A percentile compares a stretch with the other conserved stretches of the same genome.
These are phyloP conservation scores for Thermophis baileyi DNA, from an alignment of 2,113 vertebrate species.

Conservation along the genomic window DNA sequence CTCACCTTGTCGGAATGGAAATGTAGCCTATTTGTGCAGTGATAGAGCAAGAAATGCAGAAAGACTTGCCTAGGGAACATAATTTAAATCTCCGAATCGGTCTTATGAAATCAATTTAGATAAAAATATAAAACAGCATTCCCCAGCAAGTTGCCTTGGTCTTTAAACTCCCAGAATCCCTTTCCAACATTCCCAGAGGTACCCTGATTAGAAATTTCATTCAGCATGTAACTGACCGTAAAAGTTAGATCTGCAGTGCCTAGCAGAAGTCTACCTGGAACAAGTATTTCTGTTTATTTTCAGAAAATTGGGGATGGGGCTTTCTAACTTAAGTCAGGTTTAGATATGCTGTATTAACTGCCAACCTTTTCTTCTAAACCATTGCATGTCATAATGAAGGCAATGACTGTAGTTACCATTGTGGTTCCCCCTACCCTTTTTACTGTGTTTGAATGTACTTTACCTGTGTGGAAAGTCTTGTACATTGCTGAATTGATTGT, in stretches of 20 bases:
- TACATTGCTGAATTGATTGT: conserved; percentile 58
- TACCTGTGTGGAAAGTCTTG: conserved; percentile 32
- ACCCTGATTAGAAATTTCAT: background rate
- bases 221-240: background rate
- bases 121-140: background rate
- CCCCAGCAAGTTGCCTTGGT: background rate
- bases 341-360: background rate
- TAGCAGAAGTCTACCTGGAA: background rate
- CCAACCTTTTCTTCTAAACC: conserved; percentile 26
- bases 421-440: conserved; percentile 18
- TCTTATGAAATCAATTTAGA: background rate
- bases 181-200: background rate
- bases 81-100: background rate
- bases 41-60: background rate
- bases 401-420: conserved; percentile 36
- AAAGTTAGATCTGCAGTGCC: conserved; percentile 12
- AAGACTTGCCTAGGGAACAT: background rate
- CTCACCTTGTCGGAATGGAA: background rate
- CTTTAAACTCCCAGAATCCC: background rate
- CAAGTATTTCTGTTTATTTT: background rate
- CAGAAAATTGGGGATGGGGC: background rate
- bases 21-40: background rate
- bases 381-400: conserved; percentile 7
- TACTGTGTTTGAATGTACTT: conserved; percentile 61
- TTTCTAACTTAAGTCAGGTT: background rate